Base-by-base conservation (phyloP, 1,140 invertebrate species). In the Babylonia areolata region DNA sequence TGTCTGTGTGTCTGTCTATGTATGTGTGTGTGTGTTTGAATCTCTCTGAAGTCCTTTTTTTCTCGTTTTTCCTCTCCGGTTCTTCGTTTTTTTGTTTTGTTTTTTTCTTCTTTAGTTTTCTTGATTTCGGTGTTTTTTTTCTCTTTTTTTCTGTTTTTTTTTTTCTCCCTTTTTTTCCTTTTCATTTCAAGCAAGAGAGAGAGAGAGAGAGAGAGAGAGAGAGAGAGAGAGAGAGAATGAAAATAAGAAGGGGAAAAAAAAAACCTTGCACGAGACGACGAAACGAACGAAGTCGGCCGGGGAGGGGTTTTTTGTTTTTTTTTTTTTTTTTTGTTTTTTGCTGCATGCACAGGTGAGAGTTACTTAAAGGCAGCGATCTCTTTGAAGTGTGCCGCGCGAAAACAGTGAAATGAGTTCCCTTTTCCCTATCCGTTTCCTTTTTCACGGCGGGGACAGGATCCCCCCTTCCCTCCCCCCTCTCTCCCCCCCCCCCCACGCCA, bases 331-430 rank as follows among this genome's bases (percentile, higher is more conserved):
- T n/a, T n/a, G n/a, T n/a, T n/a, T n/a, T n/a, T n/a, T n/a, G n/a
- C n/a, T n/a, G n/a, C n/a, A n/a, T 51, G 46, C 46, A 51, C 46
- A 51, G 46, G 46, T 51, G 46, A 51, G 46, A 51, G 46, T 17
- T 51, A n/a, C n/a, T 46, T 51, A 51, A 3, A 64, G 28, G 58
- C 17, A 64, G 58, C 58, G 12, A 23, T 64, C 58, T 64, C 58
- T 64, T 64, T 64, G 58, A 64, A 64, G 58, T 64, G 15, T 64
- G 58, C 58, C 58, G 58, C 28, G 28, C 6, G 58, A 23, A 64
- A 64, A 64, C 58, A 64, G 58, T n/a, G 58, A 64, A 64, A 64
- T 64, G 58, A 64, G 58, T 64, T 64, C 28, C 58, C 58, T 5
- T 64, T 64, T 23, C 58, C 23, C 28, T 64, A 5, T 11, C 23